A percentile compares a stretch with the other conserved stretches of the same genome.
Evolutionary conservation across 2,888 invertebrate species (phyloP).

Genomic region (Epirrita christyi): DNA sequence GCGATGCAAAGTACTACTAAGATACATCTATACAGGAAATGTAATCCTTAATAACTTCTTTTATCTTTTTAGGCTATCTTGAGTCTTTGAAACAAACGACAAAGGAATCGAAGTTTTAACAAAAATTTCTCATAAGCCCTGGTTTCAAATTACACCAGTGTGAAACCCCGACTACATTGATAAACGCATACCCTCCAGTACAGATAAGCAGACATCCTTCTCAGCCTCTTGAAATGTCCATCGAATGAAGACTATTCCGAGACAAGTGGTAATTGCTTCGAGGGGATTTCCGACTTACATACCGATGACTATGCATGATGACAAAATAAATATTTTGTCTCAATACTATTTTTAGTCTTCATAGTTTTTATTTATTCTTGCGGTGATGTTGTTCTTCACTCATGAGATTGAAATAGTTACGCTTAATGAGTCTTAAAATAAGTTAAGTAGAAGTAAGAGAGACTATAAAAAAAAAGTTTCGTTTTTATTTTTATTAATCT

Average conservation of each 20-base stretch:
- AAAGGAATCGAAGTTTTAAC: too few species aligned
- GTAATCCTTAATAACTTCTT: too few species aligned
- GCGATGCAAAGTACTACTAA: too few species aligned
- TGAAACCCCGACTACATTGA: constrained; percentile 46
- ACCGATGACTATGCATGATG: constrained; percentile 28
- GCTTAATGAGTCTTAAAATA: too few species aligned
- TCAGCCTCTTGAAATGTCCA: constrained; percentile 56
- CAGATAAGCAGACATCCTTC: constrained; percentile 60
- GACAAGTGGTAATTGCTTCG: constrained; percentile 64
- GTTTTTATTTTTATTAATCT: too few species aligned
- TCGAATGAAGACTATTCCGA: constrained; percentile 49
- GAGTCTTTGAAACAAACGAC: too few species aligned
- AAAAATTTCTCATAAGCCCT: too few species aligned
- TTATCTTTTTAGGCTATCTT: too few species aligned
- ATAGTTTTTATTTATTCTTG: not conserved
- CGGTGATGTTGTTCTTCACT: not conserved
- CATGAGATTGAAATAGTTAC: too few species aligned
- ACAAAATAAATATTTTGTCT: constrained; percentile 24
- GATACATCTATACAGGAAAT: too few species aligned
- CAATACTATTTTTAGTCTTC: not conserved
- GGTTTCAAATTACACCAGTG: constrained; percentile 22
- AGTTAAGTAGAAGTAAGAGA: too few species aligned
- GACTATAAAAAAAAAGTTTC: too few species aligned
- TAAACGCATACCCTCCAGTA: constrained; percentile 54
- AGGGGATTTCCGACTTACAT: constrained; percentile 47